Conservation (phyloP, 2,888 invertebrate species). For the Sericinus montela region DNA sequence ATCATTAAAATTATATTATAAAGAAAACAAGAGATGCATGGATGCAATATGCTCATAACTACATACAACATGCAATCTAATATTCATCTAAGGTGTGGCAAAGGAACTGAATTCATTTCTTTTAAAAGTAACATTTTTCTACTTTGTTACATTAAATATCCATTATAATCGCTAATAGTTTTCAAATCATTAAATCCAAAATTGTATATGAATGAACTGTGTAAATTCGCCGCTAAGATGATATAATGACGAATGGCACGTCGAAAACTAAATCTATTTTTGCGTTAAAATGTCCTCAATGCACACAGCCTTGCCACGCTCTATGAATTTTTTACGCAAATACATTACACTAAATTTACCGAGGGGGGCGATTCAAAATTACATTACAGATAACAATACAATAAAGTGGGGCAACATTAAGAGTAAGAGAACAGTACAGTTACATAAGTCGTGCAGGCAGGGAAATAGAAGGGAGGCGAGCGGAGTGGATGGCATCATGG, state of each 20-base stretch:
- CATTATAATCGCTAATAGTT: conserved; percentile 56
- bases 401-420: conserved; percentile 71
- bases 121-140: conserved; percentile 57
- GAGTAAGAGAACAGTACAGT: conserved; percentile 68
- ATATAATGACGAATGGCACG: conserved; percentile 69
- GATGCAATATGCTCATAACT: conserved; percentile 53
- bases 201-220: conserved; percentile 65
- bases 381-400: conserved; percentile 74
- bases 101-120: conserved; percentile 73
- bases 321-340: conserved; percentile 73
- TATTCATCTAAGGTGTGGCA: conserved; percentile 78
- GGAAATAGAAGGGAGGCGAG: conserved; percentile 49
- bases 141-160: conserved; percentile 50
- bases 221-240: conserved; percentile 65
- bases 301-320: conserved; percentile 87
- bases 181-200: conserved; percentile 53
- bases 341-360: conserved; percentile 76
- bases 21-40: conserved; percentile 39
- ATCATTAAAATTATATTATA: conserved; percentile 42
- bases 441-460: conserved; percentile 71
- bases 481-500: conserved; percentile 29
- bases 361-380: conserved; percentile 72
- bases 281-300: conserved; percentile 80
- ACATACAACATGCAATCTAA: conserved; percentile 65
- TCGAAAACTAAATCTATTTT: conserved; percentile 71